These are phyloP conservation scores for Euplexia lucipara DNA, from an alignment of 2,888 invertebrate genomes.

Conservation along the genomic window DNA sequence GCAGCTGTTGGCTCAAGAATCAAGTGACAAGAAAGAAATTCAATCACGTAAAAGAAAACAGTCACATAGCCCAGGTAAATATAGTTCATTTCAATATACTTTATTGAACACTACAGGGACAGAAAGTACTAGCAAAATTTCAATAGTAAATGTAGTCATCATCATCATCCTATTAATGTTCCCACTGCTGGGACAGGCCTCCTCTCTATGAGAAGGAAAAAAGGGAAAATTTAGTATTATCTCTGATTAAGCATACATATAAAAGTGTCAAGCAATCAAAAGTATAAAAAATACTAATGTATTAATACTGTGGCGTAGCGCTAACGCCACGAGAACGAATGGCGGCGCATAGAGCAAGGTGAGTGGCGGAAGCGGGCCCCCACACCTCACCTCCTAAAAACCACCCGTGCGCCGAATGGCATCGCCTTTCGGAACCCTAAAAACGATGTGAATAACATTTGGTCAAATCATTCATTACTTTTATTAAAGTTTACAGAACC, in stretches of 20 bases:
- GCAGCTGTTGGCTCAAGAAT: constrained; percentile 1
- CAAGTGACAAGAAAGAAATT: constrained; percentile 6
- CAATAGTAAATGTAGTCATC: too few relatives aligned
- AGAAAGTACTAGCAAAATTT: constrained; percentile 1
- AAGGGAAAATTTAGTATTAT: not conserved
- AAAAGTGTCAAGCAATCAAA: not conserved
- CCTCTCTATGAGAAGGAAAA: too few relatives aligned
- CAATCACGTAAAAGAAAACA: constrained; percentile 9
- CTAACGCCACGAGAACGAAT: too few relatives aligned
- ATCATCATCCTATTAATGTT: too few relatives aligned
- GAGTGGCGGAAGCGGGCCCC: too few relatives aligned
- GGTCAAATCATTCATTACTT: too few relatives aligned
- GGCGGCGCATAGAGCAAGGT: too few relatives aligned
- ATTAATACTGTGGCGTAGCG: constrained; percentile 4
- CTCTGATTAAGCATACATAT: not conserved
- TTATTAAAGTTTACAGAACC: constrained; percentile 2
- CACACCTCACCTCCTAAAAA: too few relatives aligned
- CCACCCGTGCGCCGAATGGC: too few relatives aligned
- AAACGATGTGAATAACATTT: too few relatives aligned
- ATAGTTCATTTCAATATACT: constrained; percentile 4
- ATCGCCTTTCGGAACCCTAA: too few relatives aligned
- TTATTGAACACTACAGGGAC: not conserved
- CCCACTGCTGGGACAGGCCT: too few relatives aligned
- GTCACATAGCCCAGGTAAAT: constrained; percentile 1
- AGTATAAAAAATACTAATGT: not conserved